phyloP scores from a whole-genome alignment of 2,888 invertebrate species.

The Cephus pulcher region DNA sequence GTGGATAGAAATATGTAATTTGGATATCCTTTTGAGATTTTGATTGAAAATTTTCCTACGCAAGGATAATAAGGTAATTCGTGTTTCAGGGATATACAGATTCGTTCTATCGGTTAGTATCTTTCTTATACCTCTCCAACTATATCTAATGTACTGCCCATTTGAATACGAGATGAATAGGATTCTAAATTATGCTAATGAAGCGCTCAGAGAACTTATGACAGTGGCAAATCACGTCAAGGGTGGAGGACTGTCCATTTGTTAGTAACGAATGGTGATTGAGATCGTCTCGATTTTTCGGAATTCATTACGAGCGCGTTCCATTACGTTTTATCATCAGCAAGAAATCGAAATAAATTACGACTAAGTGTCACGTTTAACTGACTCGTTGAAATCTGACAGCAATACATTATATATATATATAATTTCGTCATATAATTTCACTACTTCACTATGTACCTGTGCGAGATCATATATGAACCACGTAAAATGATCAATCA shows the following conservation, averaged over 20 bases:
- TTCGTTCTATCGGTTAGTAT: not conserved
- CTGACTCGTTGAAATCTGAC: not conserved
- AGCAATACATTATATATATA: not conserved
- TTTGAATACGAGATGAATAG: not conserved
- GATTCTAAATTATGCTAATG: constrained; percentile 45
- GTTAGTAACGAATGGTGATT: constrained; percentile 42
- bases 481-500: not conserved
- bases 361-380: not conserved
- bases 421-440: no score
- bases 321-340: not conserved
- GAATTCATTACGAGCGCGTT: constrained; percentile 4
- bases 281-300: constrained; percentile 32
- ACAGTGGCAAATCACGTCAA: constrained; percentile 39
- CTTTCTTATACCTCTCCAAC: no score
- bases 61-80: not conserved
- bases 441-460: not conserved
- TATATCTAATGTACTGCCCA: not conserved
- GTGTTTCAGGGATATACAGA: not conserved
- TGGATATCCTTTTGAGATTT: not conserved
- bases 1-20: no score
- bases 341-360: not conserved
- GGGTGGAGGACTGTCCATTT: constrained; percentile 26
- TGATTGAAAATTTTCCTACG: not conserved
- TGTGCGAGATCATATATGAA: not conserved
- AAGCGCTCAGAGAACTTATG: constrained; percentile 39